Evolutionary conservation across 2,797 vertebrate species (phyloP).

Genomic region (Acanthis flammea): DNA sequence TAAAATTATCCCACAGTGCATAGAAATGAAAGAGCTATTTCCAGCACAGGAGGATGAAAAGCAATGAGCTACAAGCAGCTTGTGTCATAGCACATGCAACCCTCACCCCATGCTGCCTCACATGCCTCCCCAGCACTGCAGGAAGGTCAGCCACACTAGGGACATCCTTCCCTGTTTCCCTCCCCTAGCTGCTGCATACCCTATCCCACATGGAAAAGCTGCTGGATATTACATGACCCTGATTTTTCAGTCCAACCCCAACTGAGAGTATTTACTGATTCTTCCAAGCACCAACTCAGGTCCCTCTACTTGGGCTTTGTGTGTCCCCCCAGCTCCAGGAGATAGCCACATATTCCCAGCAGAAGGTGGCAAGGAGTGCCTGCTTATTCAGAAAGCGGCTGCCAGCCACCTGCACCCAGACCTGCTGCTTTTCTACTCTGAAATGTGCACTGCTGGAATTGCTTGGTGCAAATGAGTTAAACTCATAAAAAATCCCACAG

Average conservation of each 20-base stretch:
- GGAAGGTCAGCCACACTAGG: not conserved
- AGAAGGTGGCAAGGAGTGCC: rapidly evolving
- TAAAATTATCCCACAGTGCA: not conserved
- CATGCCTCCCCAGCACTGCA: not conserved
- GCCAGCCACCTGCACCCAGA: not conserved
- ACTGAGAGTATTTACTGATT: not conserved
- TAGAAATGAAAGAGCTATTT: not conserved
- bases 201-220: not conserved
- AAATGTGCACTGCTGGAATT: not conserved
- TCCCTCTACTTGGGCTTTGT: not conserved
- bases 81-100: not conserved
- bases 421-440: not conserved
- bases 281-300: not conserved
- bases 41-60: not conserved
- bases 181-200: not conserved
- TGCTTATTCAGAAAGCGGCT: not conserved
- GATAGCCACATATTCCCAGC: not conserved
- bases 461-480: not conserved
- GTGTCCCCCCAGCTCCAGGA: not conserved
- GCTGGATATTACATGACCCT: not conserved
- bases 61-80: not conserved
- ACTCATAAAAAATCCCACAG: not conserved
- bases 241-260: not conserved
- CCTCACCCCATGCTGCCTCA: not conserved
- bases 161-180: not conserved